These are phyloP conservation scores for Scaptodrosophila lebanonensis DNA, from an alignment of 1,140 invertebrate genomes.

Conservation along the genomic window DNA sequence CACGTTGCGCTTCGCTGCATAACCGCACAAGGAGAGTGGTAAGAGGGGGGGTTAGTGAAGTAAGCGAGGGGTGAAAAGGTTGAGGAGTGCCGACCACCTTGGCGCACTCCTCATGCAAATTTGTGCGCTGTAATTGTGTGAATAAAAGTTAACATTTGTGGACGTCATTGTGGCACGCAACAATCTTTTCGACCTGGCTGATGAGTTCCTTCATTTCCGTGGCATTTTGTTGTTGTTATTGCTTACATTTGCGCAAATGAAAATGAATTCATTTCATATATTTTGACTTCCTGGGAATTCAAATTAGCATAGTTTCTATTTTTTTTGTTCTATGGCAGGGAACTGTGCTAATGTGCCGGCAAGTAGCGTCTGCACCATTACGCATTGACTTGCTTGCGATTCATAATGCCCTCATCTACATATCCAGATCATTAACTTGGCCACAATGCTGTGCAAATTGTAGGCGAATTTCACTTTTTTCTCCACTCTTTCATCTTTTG, in stretches of 20 bases:
- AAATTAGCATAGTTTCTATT: conserved; percentile 67
- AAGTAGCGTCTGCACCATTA: conserved; percentile 43
- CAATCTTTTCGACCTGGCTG: conserved; percentile 21
- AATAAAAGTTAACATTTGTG: conserved; percentile 74
- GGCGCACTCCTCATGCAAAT: conserved; percentile 59
- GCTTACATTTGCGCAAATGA: conserved; percentile 22
- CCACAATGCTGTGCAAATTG: conserved; percentile 22
- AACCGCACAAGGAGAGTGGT: conserved; percentile 6
- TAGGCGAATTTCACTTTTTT: conserved; percentile 63
- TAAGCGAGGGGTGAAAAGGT: no score
- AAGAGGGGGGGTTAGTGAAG: background rate
- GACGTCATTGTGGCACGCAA: conserved; percentile 52
- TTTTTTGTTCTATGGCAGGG: conserved; percentile 12
- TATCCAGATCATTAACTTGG: conserved; percentile 59
- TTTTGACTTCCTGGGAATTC: conserved; percentile 30
- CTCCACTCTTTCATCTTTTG: conserved; percentile 60
- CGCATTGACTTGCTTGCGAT: conserved; percentile 34
- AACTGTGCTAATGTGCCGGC: conserved; percentile 62
- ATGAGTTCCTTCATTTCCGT: conserved; percentile 18
- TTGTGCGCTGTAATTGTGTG: conserved; percentile 57
- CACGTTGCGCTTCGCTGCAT: conserved; percentile 29
- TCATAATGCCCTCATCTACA: conserved; percentile 10
- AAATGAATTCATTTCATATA: conserved; percentile 62
- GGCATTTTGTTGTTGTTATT: conserved; percentile 4
- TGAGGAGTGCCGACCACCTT: no score